Conservation (phyloP, 1,140 invertebrate species). For the Aphelenchoides fujianensis region DNA sequence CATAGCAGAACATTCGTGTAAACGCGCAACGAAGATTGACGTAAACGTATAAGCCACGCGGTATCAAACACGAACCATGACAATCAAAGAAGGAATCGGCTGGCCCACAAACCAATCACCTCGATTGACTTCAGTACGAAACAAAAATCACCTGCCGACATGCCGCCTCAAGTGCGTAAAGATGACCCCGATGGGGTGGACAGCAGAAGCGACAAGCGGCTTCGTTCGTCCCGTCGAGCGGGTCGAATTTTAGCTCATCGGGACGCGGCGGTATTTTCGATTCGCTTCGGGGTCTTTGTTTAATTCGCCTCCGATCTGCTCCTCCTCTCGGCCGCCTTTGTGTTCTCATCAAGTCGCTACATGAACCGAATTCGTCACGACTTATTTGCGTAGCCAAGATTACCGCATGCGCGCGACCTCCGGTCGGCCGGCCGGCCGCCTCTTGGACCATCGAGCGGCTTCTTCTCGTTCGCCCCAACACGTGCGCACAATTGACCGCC, state of each 20-base stretch:
- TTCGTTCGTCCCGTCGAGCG: not conserved
- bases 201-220: too few relatives aligned
- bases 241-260: slow-evolving; percentile 6
- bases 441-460: not conserved
- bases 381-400: not conserved
- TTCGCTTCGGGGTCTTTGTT: not conserved
- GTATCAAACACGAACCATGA: too few relatives aligned
- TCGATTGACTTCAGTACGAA: too few relatives aligned
- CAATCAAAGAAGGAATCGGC: too few relatives aligned
- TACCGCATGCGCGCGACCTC: slow-evolving; percentile 1
- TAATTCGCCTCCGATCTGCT: not conserved
- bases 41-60: too few relatives aligned
- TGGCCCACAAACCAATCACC: too few relatives aligned
- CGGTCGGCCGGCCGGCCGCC: too few relatives aligned
- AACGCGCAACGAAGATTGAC: too few relatives aligned
- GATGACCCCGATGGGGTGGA: too few relatives aligned
- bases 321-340: not conserved
- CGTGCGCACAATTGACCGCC: not conserved
- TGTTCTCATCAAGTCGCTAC: slow-evolving; percentile 5
- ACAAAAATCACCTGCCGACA: too few relatives aligned
- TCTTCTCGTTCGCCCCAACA: not conserved
- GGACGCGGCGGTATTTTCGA: slow-evolving; percentile 6
- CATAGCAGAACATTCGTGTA: too few relatives aligned
- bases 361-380: slow-evolving; percentile 5
- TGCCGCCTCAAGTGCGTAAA: too few relatives aligned